A percentile compares a stretch with the other conserved stretches of the same genome.
phyloP scores from a whole-genome alignment of 2,888 invertebrate genomes.

The Drosophila subquinaria region DNA sequence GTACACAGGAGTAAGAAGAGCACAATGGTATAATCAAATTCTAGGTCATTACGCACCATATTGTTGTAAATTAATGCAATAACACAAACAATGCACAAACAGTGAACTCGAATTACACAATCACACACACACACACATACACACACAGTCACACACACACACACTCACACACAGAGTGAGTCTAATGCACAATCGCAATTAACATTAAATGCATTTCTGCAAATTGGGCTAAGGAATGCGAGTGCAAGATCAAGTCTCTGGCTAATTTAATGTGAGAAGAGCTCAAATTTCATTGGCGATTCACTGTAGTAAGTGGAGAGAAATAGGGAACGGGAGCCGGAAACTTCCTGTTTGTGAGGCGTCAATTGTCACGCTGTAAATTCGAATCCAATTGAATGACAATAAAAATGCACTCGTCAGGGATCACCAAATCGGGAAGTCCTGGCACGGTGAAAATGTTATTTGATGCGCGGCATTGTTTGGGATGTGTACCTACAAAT shows the following conservation, averaged over 20 bases:
- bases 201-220: constrained; percentile 43
- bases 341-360: constrained; percentile 77
- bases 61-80: constrained; percentile 80
- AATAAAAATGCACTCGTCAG: constrained; percentile 78
- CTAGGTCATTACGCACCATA: constrained; percentile 78
- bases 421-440: constrained; percentile 40
- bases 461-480: constrained; percentile 81
- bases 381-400: constrained; percentile 84
- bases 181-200: constrained; percentile 54
- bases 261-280: constrained; percentile 67
- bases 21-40: constrained; percentile 76
- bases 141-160: constrained; percentile 16
- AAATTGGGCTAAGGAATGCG: constrained; percentile 48
- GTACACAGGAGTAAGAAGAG: constrained; percentile 14
- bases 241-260: constrained; percentile 61
- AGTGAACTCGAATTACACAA: constrained; percentile 72
- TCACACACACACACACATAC: constrained; percentile 31
- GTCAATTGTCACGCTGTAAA: constrained; percentile 77
- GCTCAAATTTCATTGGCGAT: constrained; percentile 67
- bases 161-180: constrained; percentile 26
- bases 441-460: constrained; percentile 59
- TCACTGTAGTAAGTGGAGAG: constrained; percentile 16
- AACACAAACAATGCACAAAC: constrained; percentile 75
- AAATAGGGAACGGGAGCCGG: constrained; percentile 25
- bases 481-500: constrained; percentile 77